Conservation (phyloP, 2,888 invertebrate species). For the Temnothorax ravouxi region DNA sequence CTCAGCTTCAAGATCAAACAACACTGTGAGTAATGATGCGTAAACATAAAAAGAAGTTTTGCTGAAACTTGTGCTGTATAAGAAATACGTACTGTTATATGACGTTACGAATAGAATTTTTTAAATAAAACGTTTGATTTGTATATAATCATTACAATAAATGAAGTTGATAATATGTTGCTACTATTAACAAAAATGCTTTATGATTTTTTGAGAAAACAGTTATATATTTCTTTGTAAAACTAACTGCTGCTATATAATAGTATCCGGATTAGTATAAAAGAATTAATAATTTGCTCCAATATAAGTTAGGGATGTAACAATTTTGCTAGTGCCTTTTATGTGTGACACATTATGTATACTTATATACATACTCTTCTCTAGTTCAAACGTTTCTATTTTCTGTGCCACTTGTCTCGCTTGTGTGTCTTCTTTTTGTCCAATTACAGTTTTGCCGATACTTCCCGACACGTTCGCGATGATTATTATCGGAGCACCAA, state of each 20-base stretch:
- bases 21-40: slow-evolving; percentile 21
- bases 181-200: not conserved
- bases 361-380: slow-evolving; percentile 32
- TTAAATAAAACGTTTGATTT: not conserved
- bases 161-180: not conserved
- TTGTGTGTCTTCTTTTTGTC: slow-evolving; percentile 46
- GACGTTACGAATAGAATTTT: not conserved
- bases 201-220: not conserved
- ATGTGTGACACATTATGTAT: not conserved
- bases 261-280: not conserved
- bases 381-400: slow-evolving; percentile 43
- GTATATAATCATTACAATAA: not conserved
- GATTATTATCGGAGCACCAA: slow-evolving; percentile 54
- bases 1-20: slow-evolving; percentile 23
- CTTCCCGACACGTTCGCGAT: slow-evolving; percentile 45
- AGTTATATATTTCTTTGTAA: not conserved
- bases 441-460: slow-evolving; percentile 59
- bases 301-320: not conserved
- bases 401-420: slow-evolving; percentile 44
- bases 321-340: not conserved
- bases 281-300: not conserved
- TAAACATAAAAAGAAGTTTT: not conserved
- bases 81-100: not conserved
- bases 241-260: not conserved
- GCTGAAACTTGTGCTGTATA: not conserved